These are phyloP conservation scores for Eilema depressum DNA, from an alignment of 2,888 invertebrate genomes.

Conservation along the genomic window DNA sequence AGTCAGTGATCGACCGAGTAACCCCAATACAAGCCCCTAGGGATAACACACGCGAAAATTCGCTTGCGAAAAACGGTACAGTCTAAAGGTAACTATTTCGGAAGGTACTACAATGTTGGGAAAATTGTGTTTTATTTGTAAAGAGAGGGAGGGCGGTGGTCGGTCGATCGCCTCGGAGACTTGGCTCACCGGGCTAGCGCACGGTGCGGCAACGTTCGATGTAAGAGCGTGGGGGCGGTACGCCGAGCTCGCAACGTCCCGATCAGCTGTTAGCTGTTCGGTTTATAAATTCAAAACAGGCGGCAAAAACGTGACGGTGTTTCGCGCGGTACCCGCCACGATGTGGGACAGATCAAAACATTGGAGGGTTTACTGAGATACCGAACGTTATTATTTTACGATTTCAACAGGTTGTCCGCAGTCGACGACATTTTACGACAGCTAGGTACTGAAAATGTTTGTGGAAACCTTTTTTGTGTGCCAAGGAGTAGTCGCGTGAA, in stretches of 20 bases:
- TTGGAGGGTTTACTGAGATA: slow-evolving; percentile 51
- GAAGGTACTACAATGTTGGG: slow-evolving; percentile 60
- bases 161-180: slow-evolving; percentile 80
- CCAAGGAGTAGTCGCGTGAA: neutral
- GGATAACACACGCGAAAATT: slow-evolving; percentile 39
- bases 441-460: slow-evolving; percentile 8
- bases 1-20: slow-evolving; percentile 57
- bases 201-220: slow-evolving; percentile 73
- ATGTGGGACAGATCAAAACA: slow-evolving; percentile 63
- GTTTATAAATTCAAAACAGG: slow-evolving; percentile 82
- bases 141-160: slow-evolving; percentile 62
- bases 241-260: slow-evolving; percentile 65
- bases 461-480: slow-evolving; percentile 26
- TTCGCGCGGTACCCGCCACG: slow-evolving; percentile 54
- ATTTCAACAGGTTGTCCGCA: slow-evolving; percentile 50
- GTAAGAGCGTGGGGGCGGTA: slow-evolving; percentile 55
- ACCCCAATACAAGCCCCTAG: slow-evolving; percentile 53
- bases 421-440: slow-evolving; percentile 32
- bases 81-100: slow-evolving; percentile 65
- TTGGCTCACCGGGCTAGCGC: slow-evolving; percentile 55
- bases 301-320: slow-evolving; percentile 72
- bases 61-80: slow-evolving; percentile 54
- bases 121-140: slow-evolving; percentile 68
- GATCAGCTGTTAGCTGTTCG: slow-evolving; percentile 81
- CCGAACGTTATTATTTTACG: slow-evolving; percentile 48